These are phyloP conservation scores for Lamprologus speciosus DNA, from an alignment of 2,113 vertebrate genomes.

Conservation along the genomic window DNA sequence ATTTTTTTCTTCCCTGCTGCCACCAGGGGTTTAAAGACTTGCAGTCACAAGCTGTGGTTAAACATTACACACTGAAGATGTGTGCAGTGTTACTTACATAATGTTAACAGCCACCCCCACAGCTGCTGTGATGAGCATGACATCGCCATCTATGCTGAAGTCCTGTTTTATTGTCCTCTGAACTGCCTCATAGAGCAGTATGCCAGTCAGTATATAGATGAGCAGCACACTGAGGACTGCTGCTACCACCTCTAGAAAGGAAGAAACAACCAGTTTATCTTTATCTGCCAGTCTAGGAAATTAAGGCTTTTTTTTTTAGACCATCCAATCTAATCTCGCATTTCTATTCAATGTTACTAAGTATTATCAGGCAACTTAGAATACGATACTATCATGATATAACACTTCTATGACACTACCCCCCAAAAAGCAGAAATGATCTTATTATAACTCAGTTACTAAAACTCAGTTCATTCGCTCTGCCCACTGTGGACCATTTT, in stretches of 20 bases:
- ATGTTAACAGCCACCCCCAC: constrained; percentile 94
- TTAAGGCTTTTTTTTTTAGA: neutral
- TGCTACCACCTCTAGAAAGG: constrained; percentile 84
- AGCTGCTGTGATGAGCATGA: constrained; percentile 96
- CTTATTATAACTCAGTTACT: neutral
- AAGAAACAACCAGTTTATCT: neutral
- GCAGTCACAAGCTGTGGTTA: neutral
- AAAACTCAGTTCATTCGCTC: accelerated
- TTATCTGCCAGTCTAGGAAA: neutral
- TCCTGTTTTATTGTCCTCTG: constrained; percentile 90
- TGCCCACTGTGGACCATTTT: neutral
- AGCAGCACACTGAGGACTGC: constrained; percentile 88
- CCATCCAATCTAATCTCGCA: neutral
- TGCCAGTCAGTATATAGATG: constrained; percentile 87
- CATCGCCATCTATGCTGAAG: constrained; percentile 91
- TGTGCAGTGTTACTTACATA: constrained; percentile 73
- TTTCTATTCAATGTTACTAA: neutral
- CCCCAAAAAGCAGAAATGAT: neutral
- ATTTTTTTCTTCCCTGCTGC: neutral
- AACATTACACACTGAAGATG: neutral
- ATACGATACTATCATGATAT: neutral
- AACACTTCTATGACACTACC: neutral
- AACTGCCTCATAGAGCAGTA: constrained; percentile 88
- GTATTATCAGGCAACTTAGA: neutral
- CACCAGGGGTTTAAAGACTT: neutral